Evolutionary conservation across 2,113 vertebrate genomes (phyloP).

Genomic region (Zonotrichia leucophrys): DNA sequence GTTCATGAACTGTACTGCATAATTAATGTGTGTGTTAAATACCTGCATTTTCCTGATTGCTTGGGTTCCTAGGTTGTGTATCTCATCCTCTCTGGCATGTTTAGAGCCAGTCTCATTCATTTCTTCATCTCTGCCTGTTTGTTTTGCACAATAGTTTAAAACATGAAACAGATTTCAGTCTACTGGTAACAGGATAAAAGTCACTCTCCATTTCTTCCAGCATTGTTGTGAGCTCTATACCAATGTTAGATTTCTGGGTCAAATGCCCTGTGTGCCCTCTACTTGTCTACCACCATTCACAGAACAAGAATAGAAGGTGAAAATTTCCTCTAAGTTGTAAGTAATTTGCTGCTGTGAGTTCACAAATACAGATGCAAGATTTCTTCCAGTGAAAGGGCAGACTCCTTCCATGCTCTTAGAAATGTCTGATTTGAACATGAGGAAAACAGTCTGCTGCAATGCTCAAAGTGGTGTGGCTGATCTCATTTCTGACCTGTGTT

Average conservation of each 20-base stretch:
- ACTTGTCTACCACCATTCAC: background rate
- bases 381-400: background rate
- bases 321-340: background rate
- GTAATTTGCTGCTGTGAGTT: background rate
- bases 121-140: background rate
- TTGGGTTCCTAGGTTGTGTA: background rate
- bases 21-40: background rate
- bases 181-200: background rate
- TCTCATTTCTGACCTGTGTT: background rate
- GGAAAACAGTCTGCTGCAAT: accelerated
- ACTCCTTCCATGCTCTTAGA: background rate
- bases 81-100: background rate
- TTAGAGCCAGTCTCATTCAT: background rate
- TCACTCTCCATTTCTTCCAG: background rate
- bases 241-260: background rate
- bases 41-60: background rate
- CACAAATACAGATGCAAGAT: background rate
- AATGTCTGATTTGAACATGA: background rate
- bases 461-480: background rate
- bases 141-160: background rate
- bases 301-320: background rate
- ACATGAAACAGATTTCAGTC: background rate
- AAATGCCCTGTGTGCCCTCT: background rate
- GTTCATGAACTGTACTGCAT: background rate
- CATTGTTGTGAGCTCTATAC: accelerated